Evolutionary conservation across 2,113 vertebrate genomes (phyloP).

Genomic region (Coryphaenoides rupestris): DNA sequence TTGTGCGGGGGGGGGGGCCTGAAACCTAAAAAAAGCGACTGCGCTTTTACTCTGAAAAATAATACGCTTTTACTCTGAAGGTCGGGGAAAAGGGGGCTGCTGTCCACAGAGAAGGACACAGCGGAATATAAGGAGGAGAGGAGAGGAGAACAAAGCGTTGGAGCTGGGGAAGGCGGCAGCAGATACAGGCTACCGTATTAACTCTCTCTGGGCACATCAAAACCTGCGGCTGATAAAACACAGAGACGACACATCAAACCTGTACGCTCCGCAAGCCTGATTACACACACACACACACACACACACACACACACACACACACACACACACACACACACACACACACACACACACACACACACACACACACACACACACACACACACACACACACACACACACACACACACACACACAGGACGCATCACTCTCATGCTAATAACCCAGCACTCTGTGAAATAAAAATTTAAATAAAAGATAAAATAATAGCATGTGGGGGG

Average conservation of each 20-base stretch:
- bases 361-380: constrained; percentile 34
- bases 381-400: too few species aligned
- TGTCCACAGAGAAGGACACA: constrained; percentile 17
- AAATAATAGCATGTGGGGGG: too few species aligned
- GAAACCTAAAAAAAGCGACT: too few species aligned
- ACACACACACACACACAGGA: constrained; percentile 30
- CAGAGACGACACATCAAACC: constrained; percentile 77
- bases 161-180: constrained; percentile 64
- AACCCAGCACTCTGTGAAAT: constrained; percentile 42
- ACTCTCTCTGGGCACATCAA: constrained; percentile 75
- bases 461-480: constrained; percentile 53
- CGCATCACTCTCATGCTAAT: constrained; percentile 61
- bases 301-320: too few species aligned
- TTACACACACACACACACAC: constrained; percentile 55
- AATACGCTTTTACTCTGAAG: background rate
- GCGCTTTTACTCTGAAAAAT: too few species aligned
- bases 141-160: constrained; percentile 63
- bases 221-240: constrained; percentile 73
- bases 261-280: constrained; percentile 66
- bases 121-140: constrained; percentile 16
- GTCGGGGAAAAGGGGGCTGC: background rate
- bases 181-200: constrained; percentile 76
- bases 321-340: constrained; percentile 45
- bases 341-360: too few species aligned
- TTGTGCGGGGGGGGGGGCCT: background rate